Conservation (phyloP, 2,797 vertebrate species). For the Gobionotothen gibberifrons region DNA sequence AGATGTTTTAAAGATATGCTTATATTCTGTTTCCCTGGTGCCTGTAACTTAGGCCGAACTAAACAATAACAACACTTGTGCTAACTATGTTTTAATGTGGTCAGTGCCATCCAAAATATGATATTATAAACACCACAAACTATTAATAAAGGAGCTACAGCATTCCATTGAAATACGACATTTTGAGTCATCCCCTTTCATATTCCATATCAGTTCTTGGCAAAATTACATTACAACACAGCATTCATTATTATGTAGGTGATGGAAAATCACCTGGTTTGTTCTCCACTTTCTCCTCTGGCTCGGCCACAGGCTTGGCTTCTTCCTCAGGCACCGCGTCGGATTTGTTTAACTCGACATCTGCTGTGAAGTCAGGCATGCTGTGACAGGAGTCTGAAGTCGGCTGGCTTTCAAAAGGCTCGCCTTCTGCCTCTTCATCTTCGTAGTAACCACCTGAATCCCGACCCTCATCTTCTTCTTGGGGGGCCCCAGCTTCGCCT, state of each 20-base stretch:
- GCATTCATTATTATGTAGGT: too few species aligned
- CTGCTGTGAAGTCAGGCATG: conserved; percentile 68
- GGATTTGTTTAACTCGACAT: conserved; percentile 48
- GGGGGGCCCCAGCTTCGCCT: conserved; percentile 37
- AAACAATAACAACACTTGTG: neutral
- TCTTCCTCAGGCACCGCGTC: conserved; percentile 41
- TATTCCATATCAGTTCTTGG: neutral
- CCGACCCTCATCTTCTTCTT: conserved; percentile 74
- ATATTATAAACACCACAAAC: too few species aligned
- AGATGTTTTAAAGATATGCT: neutral
- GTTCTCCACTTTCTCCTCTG: neutral
- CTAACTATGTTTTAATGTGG: neutral
- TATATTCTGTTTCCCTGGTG: neutral
- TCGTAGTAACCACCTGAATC: conserved; percentile 77
- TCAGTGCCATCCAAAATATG: neutral
- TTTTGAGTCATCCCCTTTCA: neutral
- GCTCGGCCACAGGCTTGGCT: conserved; percentile 22
- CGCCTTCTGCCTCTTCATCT: conserved; percentile 69
- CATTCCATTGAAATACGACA: neutral
- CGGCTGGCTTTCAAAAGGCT: conserved; percentile 55
- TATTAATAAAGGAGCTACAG: neutral
- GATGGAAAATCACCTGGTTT: conserved; percentile 50
- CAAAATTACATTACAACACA: too few species aligned
- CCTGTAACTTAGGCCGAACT: neutral
- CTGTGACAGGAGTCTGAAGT: conserved; percentile 50